phyloP scores from a whole-genome alignment of 1,140 invertebrate genomes.

The Mycetomoellerius zeteki region DNA sequence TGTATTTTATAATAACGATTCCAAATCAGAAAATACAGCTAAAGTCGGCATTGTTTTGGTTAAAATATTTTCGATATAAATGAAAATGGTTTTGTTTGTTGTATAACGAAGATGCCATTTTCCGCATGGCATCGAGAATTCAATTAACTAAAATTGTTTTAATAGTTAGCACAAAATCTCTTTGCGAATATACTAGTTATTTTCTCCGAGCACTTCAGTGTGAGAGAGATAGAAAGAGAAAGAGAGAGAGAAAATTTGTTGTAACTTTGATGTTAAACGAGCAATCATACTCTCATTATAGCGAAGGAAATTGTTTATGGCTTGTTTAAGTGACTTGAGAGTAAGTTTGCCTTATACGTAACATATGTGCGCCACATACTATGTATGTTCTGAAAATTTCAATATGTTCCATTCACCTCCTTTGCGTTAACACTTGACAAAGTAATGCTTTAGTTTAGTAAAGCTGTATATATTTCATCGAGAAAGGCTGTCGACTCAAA shows the following conservation, averaged over 20 bases:
- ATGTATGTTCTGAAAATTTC: slow-evolving; percentile 12
- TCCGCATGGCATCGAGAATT: no score
- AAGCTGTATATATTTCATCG: neutral
- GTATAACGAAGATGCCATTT: no score
- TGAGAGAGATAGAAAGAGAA: neutral
- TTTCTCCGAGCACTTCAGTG: neutral
- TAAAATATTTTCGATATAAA: no score
- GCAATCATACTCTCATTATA: slow-evolving; percentile 61
- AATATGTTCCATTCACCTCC: slow-evolving; percentile 6
- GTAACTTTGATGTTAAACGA: slow-evolving; percentile 23
- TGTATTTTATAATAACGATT: no score
- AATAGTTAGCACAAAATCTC: neutral
- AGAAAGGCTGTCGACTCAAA: neutral
- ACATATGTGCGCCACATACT: neutral
- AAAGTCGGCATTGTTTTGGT: no score
- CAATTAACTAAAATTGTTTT: neutral
- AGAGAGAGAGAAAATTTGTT: neutral
- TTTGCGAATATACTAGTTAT: neutral
- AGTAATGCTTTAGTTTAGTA: neutral
- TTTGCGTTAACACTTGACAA: neutral
- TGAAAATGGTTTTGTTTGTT: no score
- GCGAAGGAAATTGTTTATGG: neutral
- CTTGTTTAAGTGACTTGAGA: neutral
- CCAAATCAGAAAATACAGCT: no score
- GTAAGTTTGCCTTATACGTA: neutral